Conservation (phyloP, 92 coral and sea anemone genomes). For the Meandrina meandrites region DNA sequence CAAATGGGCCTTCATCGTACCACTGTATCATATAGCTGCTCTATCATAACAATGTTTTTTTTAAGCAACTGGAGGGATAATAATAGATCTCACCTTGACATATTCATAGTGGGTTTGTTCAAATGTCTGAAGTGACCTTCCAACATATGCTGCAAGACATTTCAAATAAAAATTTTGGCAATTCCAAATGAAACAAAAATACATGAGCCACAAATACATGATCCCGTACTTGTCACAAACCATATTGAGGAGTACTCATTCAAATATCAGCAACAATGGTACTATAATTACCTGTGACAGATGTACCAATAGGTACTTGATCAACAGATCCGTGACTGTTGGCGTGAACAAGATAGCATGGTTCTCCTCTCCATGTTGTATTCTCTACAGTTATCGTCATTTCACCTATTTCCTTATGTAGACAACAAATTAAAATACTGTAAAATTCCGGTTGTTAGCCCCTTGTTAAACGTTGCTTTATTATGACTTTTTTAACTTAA, state of each 20-base stretch:
- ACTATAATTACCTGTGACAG: slow-evolving; percentile 67
- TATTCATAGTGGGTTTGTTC: slow-evolving; percentile 96
- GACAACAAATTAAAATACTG: background rate
- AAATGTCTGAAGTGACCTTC: slow-evolving; percentile 77
- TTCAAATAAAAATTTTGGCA: background rate
- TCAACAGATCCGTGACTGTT: slow-evolving; percentile 86
- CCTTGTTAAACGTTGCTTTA: too few species aligned
- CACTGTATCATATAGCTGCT: too few species aligned
- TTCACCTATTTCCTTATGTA: slow-evolving; percentile 83
- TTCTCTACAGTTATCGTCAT: slow-evolving; percentile 79
- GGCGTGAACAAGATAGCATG: slow-evolving; percentile 91
- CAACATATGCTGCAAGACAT: slow-evolving; percentile 73
- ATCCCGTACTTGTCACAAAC: too few species aligned
- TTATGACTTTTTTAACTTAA: too few species aligned
- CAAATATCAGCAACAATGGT: too few species aligned
- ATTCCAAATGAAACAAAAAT: too few species aligned
- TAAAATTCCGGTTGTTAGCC: too few species aligned
- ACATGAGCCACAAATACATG: too few species aligned
- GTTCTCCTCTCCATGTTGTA: slow-evolving; percentile 78
- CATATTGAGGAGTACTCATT: too few species aligned
- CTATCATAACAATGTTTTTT: too few species aligned
- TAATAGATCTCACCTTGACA: slow-evolving; percentile 66
- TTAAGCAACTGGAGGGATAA: too few species aligned
- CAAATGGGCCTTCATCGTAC: too few species aligned
- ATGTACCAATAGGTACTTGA: slow-evolving; percentile 82